Conservation (phyloP, 2,797 vertebrate species). For the Leucoraja ocellata region DNA sequence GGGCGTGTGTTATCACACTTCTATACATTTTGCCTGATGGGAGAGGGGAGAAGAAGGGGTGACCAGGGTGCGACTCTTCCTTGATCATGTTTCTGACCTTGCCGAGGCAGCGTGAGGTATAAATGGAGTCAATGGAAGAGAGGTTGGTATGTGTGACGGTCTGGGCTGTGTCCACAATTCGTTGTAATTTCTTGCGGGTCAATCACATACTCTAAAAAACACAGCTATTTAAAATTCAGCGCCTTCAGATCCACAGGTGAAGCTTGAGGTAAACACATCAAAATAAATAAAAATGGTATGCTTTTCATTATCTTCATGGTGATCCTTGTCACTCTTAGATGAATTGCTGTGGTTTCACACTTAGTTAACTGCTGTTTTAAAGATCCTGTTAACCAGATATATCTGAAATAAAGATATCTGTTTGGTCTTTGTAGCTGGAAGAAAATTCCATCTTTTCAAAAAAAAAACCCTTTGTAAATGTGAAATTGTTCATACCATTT, state of each 20-base stretch:
- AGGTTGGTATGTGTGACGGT: no score
- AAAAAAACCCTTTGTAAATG: not conserved
- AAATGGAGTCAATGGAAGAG: no score
- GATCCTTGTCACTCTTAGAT: not conserved
- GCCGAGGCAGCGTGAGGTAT: no score
- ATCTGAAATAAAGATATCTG: not conserved
- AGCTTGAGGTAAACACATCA: not conserved
- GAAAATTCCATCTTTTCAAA: not conserved
- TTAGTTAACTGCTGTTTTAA: not conserved
- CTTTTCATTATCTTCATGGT: not conserved
- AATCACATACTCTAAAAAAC: not conserved
- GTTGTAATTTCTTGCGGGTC: no score
- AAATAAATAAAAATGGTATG: not conserved
- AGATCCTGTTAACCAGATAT: not conserved
- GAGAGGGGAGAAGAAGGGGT: no score
- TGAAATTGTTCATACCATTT: not conserved
- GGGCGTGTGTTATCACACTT: no score
- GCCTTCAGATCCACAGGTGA: not conserved
- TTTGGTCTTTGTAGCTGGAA: not conserved
- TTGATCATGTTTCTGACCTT: no score
- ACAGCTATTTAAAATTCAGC: not conserved
- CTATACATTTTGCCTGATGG: no score
- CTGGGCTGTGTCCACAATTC: no score
- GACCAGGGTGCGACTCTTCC: no score
- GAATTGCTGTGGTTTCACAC: not conserved